Evolutionary conservation across 2,888 invertebrate genomes (phyloP), one percentile per base, ranked within the genome.

Genomic region (Acleris sparsana): DNA sequence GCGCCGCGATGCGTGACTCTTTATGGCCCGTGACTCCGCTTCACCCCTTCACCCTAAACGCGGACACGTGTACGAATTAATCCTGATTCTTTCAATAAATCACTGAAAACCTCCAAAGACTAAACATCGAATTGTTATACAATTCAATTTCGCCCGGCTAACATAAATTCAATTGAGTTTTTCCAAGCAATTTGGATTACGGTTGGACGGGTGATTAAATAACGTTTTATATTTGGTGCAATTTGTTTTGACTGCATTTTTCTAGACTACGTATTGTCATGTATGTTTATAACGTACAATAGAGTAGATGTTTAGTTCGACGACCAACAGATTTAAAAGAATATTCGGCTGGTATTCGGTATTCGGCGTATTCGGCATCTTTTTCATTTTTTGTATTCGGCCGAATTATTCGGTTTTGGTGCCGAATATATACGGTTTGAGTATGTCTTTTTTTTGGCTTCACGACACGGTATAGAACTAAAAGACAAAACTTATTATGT

Each of bases 11-110:
- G 87, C 92, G 88, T 91, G 89, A 90, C 92, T 87, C 82, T 88
- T 66, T 66, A 66, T 66, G 62, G 62, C 66, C 66, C 66, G 66
- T 66, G 66, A 66, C 71, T 69, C 73, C 75, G 77, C 71, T 75
- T 84, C 85, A 87, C 86, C 89, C 89, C 84, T 89, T 86, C 81
- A 75, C 81, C 80, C 86, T 90, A 91, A 92, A 89, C 85, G 85
- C 78, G 81, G 85, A 88, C 91, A 92, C 90, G 92, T 90, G 90
- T 83, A 84, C 80, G 86, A 86, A 89, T 92, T 90, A 88, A 88
- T 87, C 84, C 79, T 75, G 80, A 86, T 87, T 89, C 88, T 90
- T 79, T 80, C 80, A 77, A 87, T 75, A 75, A 74, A 76, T 78
- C 73, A 73, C 72, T 17, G 61, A 22, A 51, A n/a, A 25, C 56